phyloP scores from a whole-genome alignment of 2,797 vertebrate genomes.

The Potorous gilbertii region DNA sequence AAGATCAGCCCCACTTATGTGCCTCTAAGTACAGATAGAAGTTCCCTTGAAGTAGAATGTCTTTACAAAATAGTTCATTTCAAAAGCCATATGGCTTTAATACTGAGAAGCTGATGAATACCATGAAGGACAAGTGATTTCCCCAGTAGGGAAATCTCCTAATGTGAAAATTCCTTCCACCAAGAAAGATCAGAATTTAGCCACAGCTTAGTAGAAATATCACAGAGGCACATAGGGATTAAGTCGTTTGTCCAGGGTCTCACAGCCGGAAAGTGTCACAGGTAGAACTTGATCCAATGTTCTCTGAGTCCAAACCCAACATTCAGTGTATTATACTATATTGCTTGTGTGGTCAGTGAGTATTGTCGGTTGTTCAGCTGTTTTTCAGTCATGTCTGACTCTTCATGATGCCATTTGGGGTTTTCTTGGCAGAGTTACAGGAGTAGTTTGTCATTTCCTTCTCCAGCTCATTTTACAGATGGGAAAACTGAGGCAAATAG shows the following conservation, averaged over 20 bases:
- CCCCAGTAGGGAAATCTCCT: background rate
- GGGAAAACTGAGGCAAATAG: no score
- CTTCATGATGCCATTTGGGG: no score
- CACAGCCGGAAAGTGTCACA: background rate
- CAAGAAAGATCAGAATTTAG: background rate
- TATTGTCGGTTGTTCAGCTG: background rate
- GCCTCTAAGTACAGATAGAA: conserved; percentile 26
- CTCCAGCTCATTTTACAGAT: no score
- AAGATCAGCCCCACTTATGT: background rate
- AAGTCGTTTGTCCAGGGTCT: background rate
- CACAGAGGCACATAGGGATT: background rate
- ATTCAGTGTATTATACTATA: background rate
- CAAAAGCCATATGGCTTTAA: background rate
- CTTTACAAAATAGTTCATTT: conserved; percentile 58
- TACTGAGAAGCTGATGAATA: conserved; percentile 5
- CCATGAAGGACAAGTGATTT: conserved; percentile 38
- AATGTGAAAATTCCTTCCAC: background rate
- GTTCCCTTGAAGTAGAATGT: conserved; percentile 39
- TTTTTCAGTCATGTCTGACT: no score
- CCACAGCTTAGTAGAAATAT: background rate
- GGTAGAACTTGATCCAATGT: background rate
- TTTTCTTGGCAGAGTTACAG: no score
- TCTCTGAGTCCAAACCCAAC: background rate
- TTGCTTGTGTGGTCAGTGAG: background rate
- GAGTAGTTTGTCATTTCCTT: no score